Evolutionary conservation across 2,888 invertebrate species (phyloP), one percentile per base, ranked within the genome.

Genomic region (Drosophila bunnanda): DNA sequence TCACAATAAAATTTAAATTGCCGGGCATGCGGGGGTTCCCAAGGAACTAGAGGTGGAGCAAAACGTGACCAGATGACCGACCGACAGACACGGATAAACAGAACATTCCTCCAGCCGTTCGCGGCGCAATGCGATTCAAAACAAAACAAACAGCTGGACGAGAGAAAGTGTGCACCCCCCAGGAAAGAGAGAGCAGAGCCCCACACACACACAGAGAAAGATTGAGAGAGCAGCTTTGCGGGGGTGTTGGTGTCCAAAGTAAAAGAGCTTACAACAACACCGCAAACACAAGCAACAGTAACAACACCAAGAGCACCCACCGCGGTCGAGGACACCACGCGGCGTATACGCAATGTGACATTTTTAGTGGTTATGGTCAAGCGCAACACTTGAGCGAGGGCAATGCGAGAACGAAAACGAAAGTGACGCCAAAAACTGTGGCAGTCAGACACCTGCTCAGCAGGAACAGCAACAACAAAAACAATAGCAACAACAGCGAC

Each of bases 331-430:
- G 82, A 76, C 77, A 79, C 76, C 78, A 88, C 78, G 80, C 80
- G 88, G 82, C 88, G 80, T 82, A 84, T 90, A 90, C 88, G 89
- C 82, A 88, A 89, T 85, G 80, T 85, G 89, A 89, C 89, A 86
- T 78, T 79, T 86, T 90, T 89, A 89, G 84, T 89, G 84, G 88
- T 88, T 89, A 80, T 88, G 89, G 89, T 89, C 89, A 89, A 89
- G 89, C 89, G 76, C 88, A 81, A 73, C 81, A 82, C 76, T 89
- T 83, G 75, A 80, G 72, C 81, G 77, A 83, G 83, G 86, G 83
- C 85, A 82, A 78, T 68, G 67, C 57, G 67, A 61, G 70, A 59
- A 64, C 50, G 44, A 59, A 75, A 58, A 41, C 60, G 79, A 82
- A 84, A 79, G 80, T 79, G 82, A 82, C 77, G 78, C 73, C 80